Base-by-base conservation (phyloP, 2,888 invertebrate genomes). In the Sesia apiformis region DNA sequence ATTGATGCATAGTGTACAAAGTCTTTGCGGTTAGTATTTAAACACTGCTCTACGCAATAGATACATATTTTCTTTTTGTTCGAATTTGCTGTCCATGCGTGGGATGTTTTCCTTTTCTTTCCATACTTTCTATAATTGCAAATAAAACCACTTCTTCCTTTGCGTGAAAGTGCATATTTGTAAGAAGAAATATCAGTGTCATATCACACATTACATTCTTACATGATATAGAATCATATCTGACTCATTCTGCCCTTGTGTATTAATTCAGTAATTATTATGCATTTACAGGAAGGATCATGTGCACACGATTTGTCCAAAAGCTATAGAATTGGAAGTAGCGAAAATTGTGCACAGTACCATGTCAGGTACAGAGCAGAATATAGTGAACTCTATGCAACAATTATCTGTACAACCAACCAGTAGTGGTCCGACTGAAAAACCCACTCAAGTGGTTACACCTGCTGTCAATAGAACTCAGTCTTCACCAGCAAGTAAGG, bases 321-420 rank as follows among this genome's bases (percentile, higher is more conserved):
- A 74, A 71, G 65, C 65, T 70, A 60, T 75, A 69, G 63, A 70
- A 66, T 77, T 68, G 62, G 58, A 62, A 66, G 68, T 59, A 72
- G 72, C 71, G 66, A 60, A 57, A 64, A 64, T 63, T 64, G 72
- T 74, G 70, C 68, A 74, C 76, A 79, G 85, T 88, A 89, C 81
- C 85, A 89, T 89, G 89, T 89, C 89, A 77, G 85, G 87, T 86
- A 83, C 86, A 65, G 89, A 89, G 86, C 88, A 85, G 66, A 86
- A 83, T 78, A 78, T 89, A 75, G 79, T 85, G 72, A 88, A 87
- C 80, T 87, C 88, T 66, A 76, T 89, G 83, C 89, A 88, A 79
- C 89, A 89, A 78, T 79, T 89, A 76, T 88, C 88, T 61, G 76
- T 89, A 70, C 89, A 89, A 76, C 79, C 87, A 64, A 78, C 77